Evolutionary conservation across 2,113 vertebrate genomes (phyloP).

Genomic region (Craseonycteris thonglongyai): DNA sequence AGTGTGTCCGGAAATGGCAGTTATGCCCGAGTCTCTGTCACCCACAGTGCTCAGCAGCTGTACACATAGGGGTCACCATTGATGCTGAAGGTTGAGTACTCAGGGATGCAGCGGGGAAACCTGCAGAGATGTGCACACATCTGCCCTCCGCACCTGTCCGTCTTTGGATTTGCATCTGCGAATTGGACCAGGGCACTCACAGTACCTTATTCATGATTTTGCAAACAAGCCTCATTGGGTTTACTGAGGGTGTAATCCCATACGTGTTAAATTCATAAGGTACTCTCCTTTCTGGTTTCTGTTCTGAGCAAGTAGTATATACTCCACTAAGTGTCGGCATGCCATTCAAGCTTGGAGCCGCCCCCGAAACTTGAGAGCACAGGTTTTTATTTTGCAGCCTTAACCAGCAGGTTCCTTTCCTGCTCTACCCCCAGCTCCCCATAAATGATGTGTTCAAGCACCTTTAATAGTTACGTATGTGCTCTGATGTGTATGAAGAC

Average conservation of each 20-base stretch:
- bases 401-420: background rate
- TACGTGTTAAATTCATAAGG: background rate
- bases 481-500: background rate
- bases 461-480: background rate
- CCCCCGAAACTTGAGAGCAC: background rate
- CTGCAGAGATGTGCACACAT: background rate
- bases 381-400: background rate
- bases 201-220: slow-evolving; percentile 12
- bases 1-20: slow-evolving; percentile 32
- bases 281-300: background rate
- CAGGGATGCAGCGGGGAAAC: background rate
- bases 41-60: slow-evolving; percentile 13
- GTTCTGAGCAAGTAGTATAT: background rate
- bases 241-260: background rate
- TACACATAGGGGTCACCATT: slow-evolving; percentile 51
- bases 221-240: background rate
- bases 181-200: background rate
- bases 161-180: slow-evolving; percentile 45
- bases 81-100: slow-evolving; percentile 45
- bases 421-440: background rate
- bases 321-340: background rate
- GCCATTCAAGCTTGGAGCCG: background rate
- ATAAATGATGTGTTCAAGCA: background rate
- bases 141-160: slow-evolving; percentile 10
- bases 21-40: slow-evolving; percentile 25